These are phyloP conservation scores for Galemys pyrenaicus DNA, from an alignment of 2,113 vertebrate species.

Conservation along the genomic window DNA sequence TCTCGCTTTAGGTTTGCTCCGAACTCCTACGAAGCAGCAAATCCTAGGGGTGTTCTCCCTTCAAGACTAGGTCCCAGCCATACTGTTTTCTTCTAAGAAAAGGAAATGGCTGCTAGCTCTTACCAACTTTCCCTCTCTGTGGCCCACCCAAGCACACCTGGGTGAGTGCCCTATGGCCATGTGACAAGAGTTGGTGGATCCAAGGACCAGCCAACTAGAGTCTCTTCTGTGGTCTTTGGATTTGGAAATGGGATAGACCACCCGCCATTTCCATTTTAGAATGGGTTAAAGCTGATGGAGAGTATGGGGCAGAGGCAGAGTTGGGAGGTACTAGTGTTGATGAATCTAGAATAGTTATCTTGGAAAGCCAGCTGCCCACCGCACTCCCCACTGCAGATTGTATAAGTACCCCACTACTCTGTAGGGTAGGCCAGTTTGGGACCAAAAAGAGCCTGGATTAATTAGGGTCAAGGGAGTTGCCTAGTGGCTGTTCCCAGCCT, in stretches of 20 bases:
- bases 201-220: not conserved
- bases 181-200: not conserved
- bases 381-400: not conserved
- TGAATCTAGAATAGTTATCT: not conserved
- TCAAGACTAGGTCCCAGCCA: not conserved
- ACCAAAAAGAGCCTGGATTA: not conserved
- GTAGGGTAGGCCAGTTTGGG: not conserved
- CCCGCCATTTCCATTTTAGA: not conserved
- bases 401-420: not conserved
- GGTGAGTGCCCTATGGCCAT: not conserved
- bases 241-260: not conserved
- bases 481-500: not conserved
- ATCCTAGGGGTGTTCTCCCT: not conserved
- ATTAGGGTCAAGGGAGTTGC: not conserved
- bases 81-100: not conserved
- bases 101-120: not conserved
- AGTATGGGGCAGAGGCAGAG: accelerated
- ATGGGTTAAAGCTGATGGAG: not conserved
- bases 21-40: not conserved
- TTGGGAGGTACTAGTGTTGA: not conserved
- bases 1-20: not conserved
- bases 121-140: not conserved
- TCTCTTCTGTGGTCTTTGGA: not conserved
- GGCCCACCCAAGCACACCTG: not conserved
- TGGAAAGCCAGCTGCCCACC: not conserved